Percentiles rank a stretch among this genome's conserved stretches.
Evolutionary conservation across 2,113 vertebrate genomes (phyloP).

Genomic region (Lipophrys pholis): DNA sequence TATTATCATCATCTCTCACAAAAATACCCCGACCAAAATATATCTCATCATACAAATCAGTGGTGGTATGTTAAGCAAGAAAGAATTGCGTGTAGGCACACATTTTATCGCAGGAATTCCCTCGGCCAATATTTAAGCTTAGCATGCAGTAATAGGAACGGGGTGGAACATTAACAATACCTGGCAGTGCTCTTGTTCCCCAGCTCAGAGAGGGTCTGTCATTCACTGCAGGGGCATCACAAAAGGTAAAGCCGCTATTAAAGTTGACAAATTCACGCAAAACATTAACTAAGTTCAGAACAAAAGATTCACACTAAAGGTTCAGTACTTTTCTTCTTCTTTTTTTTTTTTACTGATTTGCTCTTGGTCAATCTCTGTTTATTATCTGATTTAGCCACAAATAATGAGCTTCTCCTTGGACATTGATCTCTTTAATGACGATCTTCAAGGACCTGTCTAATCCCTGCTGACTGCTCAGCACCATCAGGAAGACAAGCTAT

Average conservation of each 20-base stretch:
- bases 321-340: too few species aligned
- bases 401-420: constrained; percentile 49
- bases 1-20: constrained; percentile 29
- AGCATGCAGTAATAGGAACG: constrained; percentile 35
- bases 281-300: constrained; percentile 18
- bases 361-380: constrained; percentile 24
- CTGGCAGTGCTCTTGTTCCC: constrained; percentile 51
- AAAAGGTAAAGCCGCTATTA: neutral
- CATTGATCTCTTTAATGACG: constrained; percentile 59
- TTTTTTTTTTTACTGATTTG: neutral
- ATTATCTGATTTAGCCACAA: constrained; percentile 40
- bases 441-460: constrained; percentile 45
- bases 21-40: constrained; percentile 18
- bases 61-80: constrained; percentile 1
- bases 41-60: constrained; percentile 36
- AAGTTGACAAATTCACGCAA: constrained; percentile 30
- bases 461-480: constrained; percentile 3
- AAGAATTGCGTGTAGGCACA: neutral
- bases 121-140: constrained; percentile 42
- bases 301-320: neutral
- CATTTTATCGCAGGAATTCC: constrained; percentile 36
- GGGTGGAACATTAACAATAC: constrained; percentile 52
- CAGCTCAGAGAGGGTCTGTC: neutral
- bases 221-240: constrained; percentile 22
- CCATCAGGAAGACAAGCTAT: neutral